Evolutionary conservation across 2,113 vertebrate species (phyloP).

Genomic region (Gnathonemus echidnorhynchus): DNA sequence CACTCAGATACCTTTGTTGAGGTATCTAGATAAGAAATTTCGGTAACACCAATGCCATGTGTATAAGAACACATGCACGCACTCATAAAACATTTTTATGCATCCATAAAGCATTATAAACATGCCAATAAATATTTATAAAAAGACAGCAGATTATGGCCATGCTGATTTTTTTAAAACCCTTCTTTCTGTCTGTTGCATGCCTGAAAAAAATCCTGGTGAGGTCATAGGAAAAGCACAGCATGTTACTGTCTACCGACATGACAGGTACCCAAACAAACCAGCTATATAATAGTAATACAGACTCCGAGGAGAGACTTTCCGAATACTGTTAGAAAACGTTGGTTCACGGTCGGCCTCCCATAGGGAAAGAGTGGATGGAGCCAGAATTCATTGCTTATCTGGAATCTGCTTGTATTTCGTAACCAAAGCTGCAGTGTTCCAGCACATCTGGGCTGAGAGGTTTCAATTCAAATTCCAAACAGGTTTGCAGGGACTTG

Average conservation of each 20-base stretch:
- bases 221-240: not conserved
- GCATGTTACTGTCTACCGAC: not conserved
- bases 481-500: not conserved
- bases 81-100: not conserved
- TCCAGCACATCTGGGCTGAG: not conserved
- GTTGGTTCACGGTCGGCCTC: not conserved
- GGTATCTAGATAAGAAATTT: not conserved
- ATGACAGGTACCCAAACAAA: not conserved
- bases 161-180: not conserved
- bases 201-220: not conserved
- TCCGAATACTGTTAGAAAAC: not conserved
- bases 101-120: not conserved
- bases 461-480: slow-evolving; percentile 1
- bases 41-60: not conserved
- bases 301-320: not conserved
- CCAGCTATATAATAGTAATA: not conserved
- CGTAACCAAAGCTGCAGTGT: not conserved
- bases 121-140: not conserved
- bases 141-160: not conserved
- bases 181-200: not conserved
- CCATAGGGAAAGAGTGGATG: not conserved
- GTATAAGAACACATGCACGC: no score
- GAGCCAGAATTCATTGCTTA: not conserved
- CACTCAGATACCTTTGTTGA: not conserved
- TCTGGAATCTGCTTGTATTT: not conserved